Conservation (phyloP, 2,797 vertebrate genomes). For the Mionectes olivaceus region DNA sequence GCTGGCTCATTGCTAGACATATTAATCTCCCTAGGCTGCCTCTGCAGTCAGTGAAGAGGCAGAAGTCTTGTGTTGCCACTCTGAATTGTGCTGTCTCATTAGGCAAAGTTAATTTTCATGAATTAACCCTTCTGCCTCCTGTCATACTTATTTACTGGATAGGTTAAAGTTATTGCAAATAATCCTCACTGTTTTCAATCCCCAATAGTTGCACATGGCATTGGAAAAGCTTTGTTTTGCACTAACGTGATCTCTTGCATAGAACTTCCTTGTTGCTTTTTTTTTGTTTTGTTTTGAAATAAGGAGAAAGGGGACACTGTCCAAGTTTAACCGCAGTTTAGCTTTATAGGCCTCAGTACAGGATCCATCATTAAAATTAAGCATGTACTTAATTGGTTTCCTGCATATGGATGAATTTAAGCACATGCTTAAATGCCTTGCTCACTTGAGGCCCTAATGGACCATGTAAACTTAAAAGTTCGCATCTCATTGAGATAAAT, state of each 20-base stretch:
- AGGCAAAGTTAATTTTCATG: not conserved
- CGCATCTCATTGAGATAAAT: conserved; percentile 56
- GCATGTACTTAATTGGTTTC: conserved; percentile 40
- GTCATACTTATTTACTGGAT: not conserved
- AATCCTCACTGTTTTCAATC: not conserved
- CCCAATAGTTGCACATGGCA: not conserved
- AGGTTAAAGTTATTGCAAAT: not conserved
- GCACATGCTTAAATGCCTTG: conserved; percentile 33
- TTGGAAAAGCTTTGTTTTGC: not conserved
- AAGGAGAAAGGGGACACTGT: not conserved
- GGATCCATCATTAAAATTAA: conserved; percentile 53
- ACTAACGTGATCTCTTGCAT: not conserved
- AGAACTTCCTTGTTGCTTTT: not conserved
- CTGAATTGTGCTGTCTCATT: not conserved
- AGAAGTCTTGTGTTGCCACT: not conserved
- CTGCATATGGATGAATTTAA: conserved; percentile 28
- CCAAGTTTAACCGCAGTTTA: not conserved
- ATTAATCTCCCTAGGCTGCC: not conserved
- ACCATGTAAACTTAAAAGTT: conserved; percentile 44
- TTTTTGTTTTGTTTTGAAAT: not conserved
- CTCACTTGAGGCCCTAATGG: conserved; percentile 54
- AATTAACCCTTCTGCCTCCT: not conserved
- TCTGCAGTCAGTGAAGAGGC: not conserved
- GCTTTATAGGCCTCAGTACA: not conserved
- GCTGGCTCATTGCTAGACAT: fast-evolving